These are phyloP conservation scores for Erinaceus europaeus DNA, from an alignment of 2,113 vertebrate genomes.

Conservation along the genomic window DNA sequence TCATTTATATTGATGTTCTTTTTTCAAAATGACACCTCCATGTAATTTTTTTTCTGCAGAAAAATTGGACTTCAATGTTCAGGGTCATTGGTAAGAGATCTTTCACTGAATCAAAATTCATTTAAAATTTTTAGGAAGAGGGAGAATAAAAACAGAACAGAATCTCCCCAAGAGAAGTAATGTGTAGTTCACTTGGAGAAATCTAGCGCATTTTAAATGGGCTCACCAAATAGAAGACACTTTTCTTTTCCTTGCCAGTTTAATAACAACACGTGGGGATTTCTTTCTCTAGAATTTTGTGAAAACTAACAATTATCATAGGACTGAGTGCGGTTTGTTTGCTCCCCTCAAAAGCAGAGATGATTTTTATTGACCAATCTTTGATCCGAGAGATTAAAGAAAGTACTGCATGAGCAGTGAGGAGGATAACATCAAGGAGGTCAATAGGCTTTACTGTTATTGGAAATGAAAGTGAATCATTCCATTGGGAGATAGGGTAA, in stretches of 20 bases:
- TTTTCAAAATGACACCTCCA: slow-evolving; percentile 77
- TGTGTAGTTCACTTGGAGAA: slow-evolving; percentile 41
- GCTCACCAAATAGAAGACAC: slow-evolving; percentile 35
- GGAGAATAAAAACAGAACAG: not conserved
- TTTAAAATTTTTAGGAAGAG: slow-evolving; percentile 73
- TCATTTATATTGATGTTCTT: slow-evolving; percentile 80
- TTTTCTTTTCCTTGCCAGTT: slow-evolving; percentile 53
- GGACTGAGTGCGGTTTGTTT: slow-evolving; percentile 82
- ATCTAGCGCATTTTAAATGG: slow-evolving; percentile 2
- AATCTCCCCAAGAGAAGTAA: slow-evolving; percentile 28
- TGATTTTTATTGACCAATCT: slow-evolving; percentile 91
- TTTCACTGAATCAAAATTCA: slow-evolving; percentile 80
- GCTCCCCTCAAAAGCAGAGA: slow-evolving; percentile 85
- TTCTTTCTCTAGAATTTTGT: slow-evolving; percentile 72
- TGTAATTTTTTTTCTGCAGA: slow-evolving; percentile 78
- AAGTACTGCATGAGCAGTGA: slow-evolving; percentile 84
- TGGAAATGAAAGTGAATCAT: slow-evolving; percentile 87
- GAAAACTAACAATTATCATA: slow-evolving; percentile 83
- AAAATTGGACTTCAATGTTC: slow-evolving; percentile 79
- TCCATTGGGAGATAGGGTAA: slow-evolving; percentile 81
- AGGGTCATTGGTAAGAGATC: slow-evolving; percentile 78
- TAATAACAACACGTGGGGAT: slow-evolving; percentile 52
- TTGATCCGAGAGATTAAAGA: slow-evolving; percentile 92
- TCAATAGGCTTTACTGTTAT: slow-evolving; percentile 86
- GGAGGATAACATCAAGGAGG: slow-evolving; percentile 83